Conservation (phyloP, 2,797 vertebrate genomes). For the Chrosomus eos region DNA sequence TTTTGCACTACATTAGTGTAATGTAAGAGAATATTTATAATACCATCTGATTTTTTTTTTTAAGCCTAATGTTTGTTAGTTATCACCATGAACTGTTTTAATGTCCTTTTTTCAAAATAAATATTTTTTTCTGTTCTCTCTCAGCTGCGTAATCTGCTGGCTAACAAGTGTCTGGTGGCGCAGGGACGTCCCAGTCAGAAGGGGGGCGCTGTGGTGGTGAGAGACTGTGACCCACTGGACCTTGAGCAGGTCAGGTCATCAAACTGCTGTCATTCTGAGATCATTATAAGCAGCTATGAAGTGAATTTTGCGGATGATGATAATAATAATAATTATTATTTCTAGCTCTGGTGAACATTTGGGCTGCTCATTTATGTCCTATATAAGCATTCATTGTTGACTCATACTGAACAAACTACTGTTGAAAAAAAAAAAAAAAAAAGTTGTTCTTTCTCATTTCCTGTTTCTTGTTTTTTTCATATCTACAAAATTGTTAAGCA, state of each 20-base stretch:
- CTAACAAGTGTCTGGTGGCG: conserved; percentile 86
- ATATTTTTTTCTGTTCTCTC: neutral
- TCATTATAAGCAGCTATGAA: neutral
- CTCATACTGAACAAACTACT: neutral
- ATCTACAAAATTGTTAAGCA: neutral
- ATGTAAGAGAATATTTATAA: neutral
- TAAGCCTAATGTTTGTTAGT: neutral
- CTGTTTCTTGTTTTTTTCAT: neutral
- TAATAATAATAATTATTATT: neutral
- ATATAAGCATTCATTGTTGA: neutral
- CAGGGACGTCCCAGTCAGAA: conserved; percentile 93
- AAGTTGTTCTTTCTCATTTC: neutral
- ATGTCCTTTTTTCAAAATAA: neutral
- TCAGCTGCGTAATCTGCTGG: conserved; percentile 87
- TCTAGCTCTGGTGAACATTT: neutral
- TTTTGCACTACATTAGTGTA: neutral
- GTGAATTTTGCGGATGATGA: neutral
- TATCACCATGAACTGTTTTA: neutral
- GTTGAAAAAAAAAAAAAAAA: neutral
- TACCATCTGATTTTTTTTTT: neutral
- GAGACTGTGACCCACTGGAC: conserved; percentile 85
- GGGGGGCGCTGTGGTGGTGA: conserved; percentile 86
- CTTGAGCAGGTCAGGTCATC: conserved; percentile 80
- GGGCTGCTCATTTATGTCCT: neutral
- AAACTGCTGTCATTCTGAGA: neutral